Evolutionary conservation across 2,888 invertebrate species (phyloP), one percentile per base, ranked within the genome.

Genomic region (Podabrus alpinus): DNA sequence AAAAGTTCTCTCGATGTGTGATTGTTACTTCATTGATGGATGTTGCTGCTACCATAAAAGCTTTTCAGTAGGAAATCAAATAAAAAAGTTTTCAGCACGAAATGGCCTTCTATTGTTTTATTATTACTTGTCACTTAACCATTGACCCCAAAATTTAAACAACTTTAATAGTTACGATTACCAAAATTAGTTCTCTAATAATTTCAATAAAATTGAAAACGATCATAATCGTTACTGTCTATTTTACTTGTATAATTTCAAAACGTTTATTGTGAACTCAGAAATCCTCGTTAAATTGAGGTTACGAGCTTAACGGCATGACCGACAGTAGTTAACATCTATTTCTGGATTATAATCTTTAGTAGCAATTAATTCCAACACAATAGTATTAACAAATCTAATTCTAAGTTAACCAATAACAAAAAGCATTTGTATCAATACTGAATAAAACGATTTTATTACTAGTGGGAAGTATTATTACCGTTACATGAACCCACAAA

Each of bases 241-340:
- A 64, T 64, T 64, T 64, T 17, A 64, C 19, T 67, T 67, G 67
- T 67, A 67, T 67, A 67, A 67, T 67, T 67, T 67, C 16, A 67
- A 67, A 67, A 73, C 71, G 71, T 76, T 72, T 62, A 68, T 75
- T 75, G 75, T 75, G 71, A 72, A 16, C 68, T 68, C 21, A 72
- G 71, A 67, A 66, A 71, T 71, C 71, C 67, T 60, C 71, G 71
- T 21, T 67, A 60, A 71, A 71, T 71, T 59, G 71, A 59, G 66
- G 66, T 72, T 72, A 71, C 71, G 76, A 72, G 76, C 74, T 74
- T 71, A 72, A 77, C 77, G 62, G 74, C 66, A 45, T 66, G 69
- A 25, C 72, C 66, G 72, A 69, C 72, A 73, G 70, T 73, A 75
- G 77, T 75, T 77, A 74, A 71, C 75, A 72, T 72, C 72, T 68